These are phyloP conservation scores for Ramphastos sulfuratus DNA, from an alignment of 2,113 vertebrate genomes.

Conservation along the genomic window DNA sequence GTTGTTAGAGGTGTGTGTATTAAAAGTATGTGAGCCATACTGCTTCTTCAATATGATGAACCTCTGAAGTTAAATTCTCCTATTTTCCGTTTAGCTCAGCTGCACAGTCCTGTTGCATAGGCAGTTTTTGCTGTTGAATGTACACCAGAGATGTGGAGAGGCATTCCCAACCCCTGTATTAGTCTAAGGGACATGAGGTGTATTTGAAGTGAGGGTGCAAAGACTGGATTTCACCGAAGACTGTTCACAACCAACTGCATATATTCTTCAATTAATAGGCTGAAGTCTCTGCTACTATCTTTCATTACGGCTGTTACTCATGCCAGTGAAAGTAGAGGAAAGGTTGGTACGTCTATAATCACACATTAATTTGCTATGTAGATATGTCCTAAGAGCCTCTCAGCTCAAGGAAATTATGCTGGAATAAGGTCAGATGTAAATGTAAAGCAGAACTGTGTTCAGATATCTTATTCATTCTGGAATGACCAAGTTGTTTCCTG, in stretches of 20 bases:
- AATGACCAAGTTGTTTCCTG: not conserved
- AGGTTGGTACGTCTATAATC: constrained; percentile 34
- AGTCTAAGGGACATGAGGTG: not conserved
- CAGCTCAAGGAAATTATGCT: not conserved
- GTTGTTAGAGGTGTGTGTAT: constrained; percentile 44
- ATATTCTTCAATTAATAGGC: not conserved
- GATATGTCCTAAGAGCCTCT: constrained; percentile 45
- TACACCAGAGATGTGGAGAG: not conserved
- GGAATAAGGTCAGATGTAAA: not conserved
- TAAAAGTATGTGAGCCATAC: not conserved
- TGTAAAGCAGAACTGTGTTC: constrained; percentile 28
- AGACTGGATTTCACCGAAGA: constrained; percentile 5
- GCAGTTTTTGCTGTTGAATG: not conserved
- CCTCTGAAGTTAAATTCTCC: constrained; percentile 33
- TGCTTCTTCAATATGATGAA: constrained; percentile 21
- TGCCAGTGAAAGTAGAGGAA: constrained; percentile 40
- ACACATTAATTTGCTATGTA: constrained; percentile 44
- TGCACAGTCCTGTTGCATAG: not conserved
- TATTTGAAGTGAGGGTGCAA: not conserved
- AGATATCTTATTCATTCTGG: constrained; percentile 9
- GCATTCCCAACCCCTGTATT: not conserved
- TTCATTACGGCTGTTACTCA: constrained; percentile 61
- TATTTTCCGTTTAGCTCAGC: constrained; percentile 19
- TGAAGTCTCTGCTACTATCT: constrained; percentile 25
- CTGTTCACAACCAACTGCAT: not conserved